Evolutionary conservation across 2,797 vertebrate genomes (phyloP).

Genomic region (Ctenosaura bakeri): DNA sequence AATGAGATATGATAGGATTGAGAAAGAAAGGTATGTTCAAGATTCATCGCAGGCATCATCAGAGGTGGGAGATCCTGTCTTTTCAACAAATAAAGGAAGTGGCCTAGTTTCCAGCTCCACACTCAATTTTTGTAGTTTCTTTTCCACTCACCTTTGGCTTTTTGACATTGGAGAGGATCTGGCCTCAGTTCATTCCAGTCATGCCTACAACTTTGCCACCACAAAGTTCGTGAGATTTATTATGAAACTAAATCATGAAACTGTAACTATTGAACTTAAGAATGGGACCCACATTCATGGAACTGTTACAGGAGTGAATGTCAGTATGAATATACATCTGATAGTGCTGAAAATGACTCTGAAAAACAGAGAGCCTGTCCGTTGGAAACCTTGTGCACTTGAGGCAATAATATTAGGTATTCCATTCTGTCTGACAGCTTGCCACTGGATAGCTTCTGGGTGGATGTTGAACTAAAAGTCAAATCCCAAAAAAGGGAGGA

Average conservation of each 20-base stretch:
- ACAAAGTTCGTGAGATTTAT: constrained; percentile 86
- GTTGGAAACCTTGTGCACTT: constrained; percentile 95
- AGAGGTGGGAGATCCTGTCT: too few relatives aligned
- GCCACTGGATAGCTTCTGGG: constrained; percentile 95
- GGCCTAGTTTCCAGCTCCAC: too few relatives aligned
- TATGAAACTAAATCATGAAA: constrained; percentile 99
- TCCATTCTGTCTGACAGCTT: constrained; percentile 98
- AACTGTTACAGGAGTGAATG: constrained; percentile 97
- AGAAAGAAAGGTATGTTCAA: neutral
- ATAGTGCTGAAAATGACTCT: constrained; percentile 98
- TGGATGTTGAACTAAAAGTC: constrained; percentile 97
- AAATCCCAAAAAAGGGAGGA: constrained; percentile 96
- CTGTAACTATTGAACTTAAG: constrained; percentile 97
- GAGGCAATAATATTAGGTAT: constrained; percentile 98
- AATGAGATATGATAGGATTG: neutral
- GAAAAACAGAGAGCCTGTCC: constrained; percentile 97
- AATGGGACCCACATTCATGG: constrained; percentile 99
- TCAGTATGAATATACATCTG: constrained; percentile 98
- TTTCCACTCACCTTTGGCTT: too few relatives aligned
- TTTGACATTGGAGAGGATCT: too few relatives aligned
- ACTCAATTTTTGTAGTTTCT: too few relatives aligned
- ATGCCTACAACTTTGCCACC: too few relatives aligned
- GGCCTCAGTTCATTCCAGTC: too few relatives aligned
- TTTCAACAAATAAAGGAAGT: too few relatives aligned
- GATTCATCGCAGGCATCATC: neutral